Percentiles rank a stretch among this genome's conserved stretches.
Evolutionary conservation across 2,113 vertebrate species (phyloP).

Genomic region (Mesoclemmys tuberculata): DNA sequence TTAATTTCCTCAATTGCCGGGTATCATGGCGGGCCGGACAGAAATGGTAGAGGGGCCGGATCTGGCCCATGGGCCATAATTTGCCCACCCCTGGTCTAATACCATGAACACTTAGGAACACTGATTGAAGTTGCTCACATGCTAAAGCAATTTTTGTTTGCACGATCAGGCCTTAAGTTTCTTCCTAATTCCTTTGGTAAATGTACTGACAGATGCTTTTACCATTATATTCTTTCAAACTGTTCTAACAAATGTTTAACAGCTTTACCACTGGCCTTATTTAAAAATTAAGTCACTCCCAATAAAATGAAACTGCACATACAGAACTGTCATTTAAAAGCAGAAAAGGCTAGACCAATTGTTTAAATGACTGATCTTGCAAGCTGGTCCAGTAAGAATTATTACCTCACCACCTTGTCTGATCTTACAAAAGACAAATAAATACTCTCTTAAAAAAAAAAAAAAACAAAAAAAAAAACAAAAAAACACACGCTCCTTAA

Average conservation of each 20-base stretch:
- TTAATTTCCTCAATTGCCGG: too few species aligned
- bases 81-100: too few species aligned
- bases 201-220: accelerated
- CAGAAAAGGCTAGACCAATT: accelerated
- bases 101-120: neutral
- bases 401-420: neutral
- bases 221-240: accelerated
- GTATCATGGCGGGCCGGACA: too few species aligned
- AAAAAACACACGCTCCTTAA: neutral
- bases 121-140: accelerated
- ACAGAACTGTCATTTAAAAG: neutral
- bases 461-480: neutral
- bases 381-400: neutral
- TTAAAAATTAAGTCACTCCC: neutral
- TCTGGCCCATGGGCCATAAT: too few species aligned
- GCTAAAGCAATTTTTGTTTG: neutral
- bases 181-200: neutral
- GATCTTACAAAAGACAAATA: neutral
- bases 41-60: too few species aligned
- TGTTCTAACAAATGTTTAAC: neutral
- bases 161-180: neutral
- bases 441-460: neutral
- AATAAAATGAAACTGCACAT: neutral
- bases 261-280: neutral
- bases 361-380: neutral